A percentile compares a stretch with the other conserved stretches of the same genome.
Conservation (phyloP, 2,888 invertebrate genomes). For the Cephonodes hylas region DNA sequence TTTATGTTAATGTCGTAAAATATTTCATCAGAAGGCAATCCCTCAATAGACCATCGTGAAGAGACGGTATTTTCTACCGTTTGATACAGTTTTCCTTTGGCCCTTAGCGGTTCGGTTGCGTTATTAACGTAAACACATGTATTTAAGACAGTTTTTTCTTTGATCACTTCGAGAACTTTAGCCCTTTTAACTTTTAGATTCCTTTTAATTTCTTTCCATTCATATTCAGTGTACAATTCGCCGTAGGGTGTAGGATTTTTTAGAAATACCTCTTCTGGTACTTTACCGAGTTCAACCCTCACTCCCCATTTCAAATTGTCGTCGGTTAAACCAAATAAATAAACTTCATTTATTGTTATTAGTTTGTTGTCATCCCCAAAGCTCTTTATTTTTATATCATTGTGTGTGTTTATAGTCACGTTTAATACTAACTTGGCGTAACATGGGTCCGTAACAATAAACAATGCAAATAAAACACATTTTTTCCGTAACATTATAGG, state of each 20-base stretch:
- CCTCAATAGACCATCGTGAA: constrained; percentile 47
- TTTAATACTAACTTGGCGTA: not conserved
- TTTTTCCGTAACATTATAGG: not conserved
- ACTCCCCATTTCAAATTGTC: constrained; percentile 53
- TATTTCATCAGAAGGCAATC: constrained; percentile 45
- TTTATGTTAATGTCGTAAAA: constrained; percentile 40
- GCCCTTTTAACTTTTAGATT: constrained; percentile 40
- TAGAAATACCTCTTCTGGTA: constrained; percentile 52
- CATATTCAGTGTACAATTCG: constrained; percentile 45
- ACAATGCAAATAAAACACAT: not conserved
- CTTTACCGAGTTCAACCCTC: constrained; percentile 48
- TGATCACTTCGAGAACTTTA: constrained; percentile 45
- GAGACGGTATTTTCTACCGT: constrained; percentile 42
- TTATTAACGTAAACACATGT: constrained; percentile 50
- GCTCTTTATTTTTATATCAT: not conserved
- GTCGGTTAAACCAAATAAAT: constrained; percentile 53
- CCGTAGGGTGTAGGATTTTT: constrained; percentile 58
- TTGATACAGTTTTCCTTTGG: constrained; percentile 32
- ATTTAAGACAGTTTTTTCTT: constrained; percentile 40
- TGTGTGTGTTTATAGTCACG: not conserved
- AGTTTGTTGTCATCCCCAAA: constrained; percentile 19
- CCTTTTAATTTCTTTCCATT: constrained; percentile 54
- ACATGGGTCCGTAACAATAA: not conserved
- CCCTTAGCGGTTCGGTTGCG: constrained; percentile 34
- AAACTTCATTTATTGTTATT: constrained; percentile 34